Base-by-base conservation (phyloP, 2,797 vertebrate species). In the Lemur catta region DNA sequence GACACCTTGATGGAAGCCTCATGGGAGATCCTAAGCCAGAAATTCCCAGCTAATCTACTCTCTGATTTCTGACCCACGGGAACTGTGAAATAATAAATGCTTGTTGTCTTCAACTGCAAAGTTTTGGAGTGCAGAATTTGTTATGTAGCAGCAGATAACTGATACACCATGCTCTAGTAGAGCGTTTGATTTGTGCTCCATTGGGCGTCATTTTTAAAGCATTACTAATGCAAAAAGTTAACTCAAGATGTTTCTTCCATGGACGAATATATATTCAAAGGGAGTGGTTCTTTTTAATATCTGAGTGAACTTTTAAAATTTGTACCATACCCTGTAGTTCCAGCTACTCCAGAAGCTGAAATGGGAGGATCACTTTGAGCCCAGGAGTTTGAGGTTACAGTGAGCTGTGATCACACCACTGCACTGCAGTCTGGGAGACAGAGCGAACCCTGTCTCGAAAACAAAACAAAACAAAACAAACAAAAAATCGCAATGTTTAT, bases 271-370 rank as follows among this genome's bases (percentile, higher is more conserved):
- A 80, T 7, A 46, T 41, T 63, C n/a, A 65, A 88, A 72, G 46
- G 7, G 22, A 84, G 13, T 17, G 59, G 55, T 72, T 67, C n/a
- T 71, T 35, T 30, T 80, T 22, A 8, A 55, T 33, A 26, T 38
- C 61, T 50, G 14, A 78, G 74, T 26, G 78, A 91, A 75, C 57
- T 86, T 96, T 78, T 15, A 38, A 79, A 96, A 86, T 80, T 55
- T 41, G 43, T 89, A 75, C 79, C 11, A 59, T 46, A 67, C 33
- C 33, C 33, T 67, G 33, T 35, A 67, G 63, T 67, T 4, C 33
- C 17, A n/a, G 33, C 17, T 67, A 67, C 3, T 67, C 33, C 4
- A 8, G 63, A 35, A n/a, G 63, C 33, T 2, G 33, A 35, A 33
- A 17, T n/a, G 33, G 33, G 33, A 35, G 15, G 33, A 67, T 20